A percentile compares a stretch with the other conserved stretches of the same genome.
These are phyloP conservation scores for Porites evermanni DNA, from an alignment of 92 coral and sea anemone genomes.

Conservation along the genomic window DNA sequence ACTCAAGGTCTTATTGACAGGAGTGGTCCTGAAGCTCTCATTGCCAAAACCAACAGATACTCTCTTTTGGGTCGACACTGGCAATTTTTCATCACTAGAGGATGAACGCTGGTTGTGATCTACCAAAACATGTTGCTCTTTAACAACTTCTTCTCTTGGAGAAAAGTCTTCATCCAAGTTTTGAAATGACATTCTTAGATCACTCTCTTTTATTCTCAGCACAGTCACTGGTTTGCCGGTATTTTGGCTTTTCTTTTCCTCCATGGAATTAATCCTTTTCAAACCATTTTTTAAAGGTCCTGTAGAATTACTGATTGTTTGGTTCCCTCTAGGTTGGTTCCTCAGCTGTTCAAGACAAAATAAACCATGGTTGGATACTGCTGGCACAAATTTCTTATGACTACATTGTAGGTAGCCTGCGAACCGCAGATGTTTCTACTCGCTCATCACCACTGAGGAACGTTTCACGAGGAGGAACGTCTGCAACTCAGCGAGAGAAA, in stretches of 20 bases:
- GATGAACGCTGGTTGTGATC: not conserved
- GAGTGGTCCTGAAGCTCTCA: not conserved
- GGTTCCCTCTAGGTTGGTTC: conserved; percentile 5
- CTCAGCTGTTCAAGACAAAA: not conserved
- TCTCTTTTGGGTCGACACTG: not conserved
- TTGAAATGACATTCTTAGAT: conserved; percentile 20
- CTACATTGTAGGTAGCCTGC: not conserved
- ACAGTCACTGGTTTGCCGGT: conserved; percentile 20
- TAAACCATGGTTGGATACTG: not conserved
- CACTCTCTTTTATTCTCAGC: conserved; percentile 38
- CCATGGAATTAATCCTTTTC: not conserved
- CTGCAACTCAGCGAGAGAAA: no score
- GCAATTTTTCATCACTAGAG: not conserved
- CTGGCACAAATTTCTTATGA: not conserved
- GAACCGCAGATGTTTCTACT: no score
- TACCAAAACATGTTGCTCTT: not conserved
- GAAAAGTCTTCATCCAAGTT: conserved; percentile 6
- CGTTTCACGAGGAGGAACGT: no score
- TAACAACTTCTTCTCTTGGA: not conserved
- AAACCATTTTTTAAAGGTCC: not conserved
- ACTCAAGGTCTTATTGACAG: not conserved
- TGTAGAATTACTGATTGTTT: not conserved
- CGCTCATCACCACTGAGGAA: no score
- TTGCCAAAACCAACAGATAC: not conserved
- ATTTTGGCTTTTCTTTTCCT: not conserved